Conservation (phyloP, 2,888 invertebrate genomes). For the Chrysomela aeneicollis region DNA sequence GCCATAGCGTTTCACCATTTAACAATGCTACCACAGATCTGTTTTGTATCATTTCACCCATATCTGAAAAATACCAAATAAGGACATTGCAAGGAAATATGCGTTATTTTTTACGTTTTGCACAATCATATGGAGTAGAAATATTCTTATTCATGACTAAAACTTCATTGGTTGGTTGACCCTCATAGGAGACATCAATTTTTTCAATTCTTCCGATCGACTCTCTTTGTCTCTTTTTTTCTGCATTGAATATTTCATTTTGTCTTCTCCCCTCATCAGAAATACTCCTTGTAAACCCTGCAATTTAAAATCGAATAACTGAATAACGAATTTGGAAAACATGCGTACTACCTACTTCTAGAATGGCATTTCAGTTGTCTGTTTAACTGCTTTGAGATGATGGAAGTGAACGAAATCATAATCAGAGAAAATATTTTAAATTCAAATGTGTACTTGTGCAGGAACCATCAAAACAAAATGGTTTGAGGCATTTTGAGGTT, state of each 20-base stretch:
- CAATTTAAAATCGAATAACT: not conserved
- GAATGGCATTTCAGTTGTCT: not conserved
- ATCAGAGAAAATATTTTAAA: not conserved
- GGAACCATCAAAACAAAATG: too few relatives aligned
- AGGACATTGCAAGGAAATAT: not conserved
- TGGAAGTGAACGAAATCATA: slow-evolving; percentile 4
- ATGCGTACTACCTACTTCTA: slow-evolving; percentile 3
- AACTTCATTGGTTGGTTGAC: slow-evolving; percentile 75
- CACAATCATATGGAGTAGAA: slow-evolving; percentile 93
- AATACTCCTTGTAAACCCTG: slow-evolving; percentile 28
- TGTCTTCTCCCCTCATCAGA: slow-evolving; percentile 59
- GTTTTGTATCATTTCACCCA: slow-evolving; percentile 75
- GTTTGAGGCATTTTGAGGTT: too few relatives aligned
- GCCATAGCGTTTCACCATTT: slow-evolving; percentile 83
- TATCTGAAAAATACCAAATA: slow-evolving; percentile 66
- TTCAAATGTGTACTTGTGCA: too few relatives aligned
- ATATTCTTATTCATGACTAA: slow-evolving; percentile 90
- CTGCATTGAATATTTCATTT: slow-evolving; percentile 78
- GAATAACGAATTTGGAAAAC: not conserved
- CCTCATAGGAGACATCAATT: slow-evolving; percentile 84
- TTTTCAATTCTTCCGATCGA: slow-evolving; percentile 88
- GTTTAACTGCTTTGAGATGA: slow-evolving; percentile 2
- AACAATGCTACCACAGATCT: slow-evolving; percentile 82
- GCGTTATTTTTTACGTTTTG: slow-evolving; percentile 70
- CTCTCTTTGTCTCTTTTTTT: slow-evolving; percentile 77